These are phyloP conservation scores for Erinaceus europaeus DNA, from an alignment of 2,113 vertebrate genomes.

Conservation along the genomic window DNA sequence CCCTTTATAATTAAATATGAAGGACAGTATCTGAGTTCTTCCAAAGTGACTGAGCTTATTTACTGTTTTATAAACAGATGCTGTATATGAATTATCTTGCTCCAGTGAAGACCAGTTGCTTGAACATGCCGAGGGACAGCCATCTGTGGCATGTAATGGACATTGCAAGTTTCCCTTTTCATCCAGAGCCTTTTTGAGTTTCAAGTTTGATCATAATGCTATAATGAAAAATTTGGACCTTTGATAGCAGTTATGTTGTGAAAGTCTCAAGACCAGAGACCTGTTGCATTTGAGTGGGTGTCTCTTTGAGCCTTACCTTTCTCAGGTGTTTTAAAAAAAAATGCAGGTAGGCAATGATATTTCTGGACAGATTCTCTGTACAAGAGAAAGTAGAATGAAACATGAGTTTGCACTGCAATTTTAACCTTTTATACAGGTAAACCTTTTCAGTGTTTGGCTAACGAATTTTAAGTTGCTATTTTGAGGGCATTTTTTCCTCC, in stretches of 20 bases:
- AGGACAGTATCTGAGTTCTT: not conserved
- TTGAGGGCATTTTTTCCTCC: constrained; percentile 76
- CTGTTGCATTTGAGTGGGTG: constrained; percentile 71
- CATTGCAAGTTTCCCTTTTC: constrained; percentile 85
- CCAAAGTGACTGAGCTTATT: not conserved
- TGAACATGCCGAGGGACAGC: constrained; percentile 75
- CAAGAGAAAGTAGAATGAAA: constrained; percentile 73
- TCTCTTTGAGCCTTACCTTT: constrained; percentile 82
- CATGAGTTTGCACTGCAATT: constrained; percentile 82
- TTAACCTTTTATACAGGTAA: constrained; percentile 75
- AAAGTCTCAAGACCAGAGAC: constrained; percentile 35
- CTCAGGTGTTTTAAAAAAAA: constrained; percentile 83
- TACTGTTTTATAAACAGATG: constrained; percentile 76
- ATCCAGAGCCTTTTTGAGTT: constrained; percentile 93
- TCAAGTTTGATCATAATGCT: constrained; percentile 94
- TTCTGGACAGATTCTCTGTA: constrained; percentile 77
- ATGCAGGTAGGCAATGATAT: constrained; percentile 79
- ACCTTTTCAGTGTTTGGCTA: constrained; percentile 83
- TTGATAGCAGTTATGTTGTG: constrained; percentile 77
- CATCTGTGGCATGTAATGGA: constrained; percentile 80
- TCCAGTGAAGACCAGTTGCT: constrained; percentile 80
- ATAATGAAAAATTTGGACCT: constrained; percentile 96
- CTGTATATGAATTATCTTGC: constrained; percentile 77
- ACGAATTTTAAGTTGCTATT: constrained; percentile 76
- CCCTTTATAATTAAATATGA: not conserved